Base-by-base conservation (phyloP, 2,797 vertebrate genomes). In the Acropternis orthonyx region DNA sequence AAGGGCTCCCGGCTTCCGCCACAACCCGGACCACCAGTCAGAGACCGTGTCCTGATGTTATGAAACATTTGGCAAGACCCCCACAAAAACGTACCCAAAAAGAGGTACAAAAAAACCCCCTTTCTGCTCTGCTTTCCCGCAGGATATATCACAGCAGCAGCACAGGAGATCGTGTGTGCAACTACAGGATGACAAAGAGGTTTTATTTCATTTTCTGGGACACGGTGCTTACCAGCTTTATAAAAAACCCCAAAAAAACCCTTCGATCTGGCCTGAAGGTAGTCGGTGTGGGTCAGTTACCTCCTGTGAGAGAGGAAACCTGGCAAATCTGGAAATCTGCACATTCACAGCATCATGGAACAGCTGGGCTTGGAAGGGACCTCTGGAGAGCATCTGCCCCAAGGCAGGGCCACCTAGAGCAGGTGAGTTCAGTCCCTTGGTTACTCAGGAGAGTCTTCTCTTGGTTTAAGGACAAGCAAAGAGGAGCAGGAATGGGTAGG, bases 1-100 rank as follows among this genome's bases (percentile, higher is more conserved):
- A 73, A 88, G 73, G 44, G n/a, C 73, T 94, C 61, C 3, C 26
- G 0, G 93, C 69, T 96, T 96, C 93, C 76, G 59, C 91, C 69
- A 13, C 6, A 10, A 36, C 14, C 76, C 34, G 19, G 61, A 86
- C 74, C 87, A 72, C 73, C 92, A 78, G 90, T 22, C 84, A 91
- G 44, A 78, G 73, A 73, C 8, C 2, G 3, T 8, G 41, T 27
- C 54, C 48, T 58, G 58, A 23, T 13, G 13, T 66, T 65, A 83
- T 2, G 51, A 92, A 92, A 86, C 49, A 9, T 27, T 80, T 82
- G 75, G 82, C 88, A n/a, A 52, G 41, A 44, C 44, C 52, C 24
- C 36, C 65, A 6, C 16, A 30, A 44, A 83, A 93, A 69, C 1
- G 27, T 17, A 5, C 36, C n/a, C 44, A 55, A 30, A 49, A 18